A percentile compares a stretch with the other conserved stretches of the same genome.
Evolutionary conservation across 2,888 invertebrate species (phyloP).

Genomic region (Holacanthella duospinosa): DNA sequence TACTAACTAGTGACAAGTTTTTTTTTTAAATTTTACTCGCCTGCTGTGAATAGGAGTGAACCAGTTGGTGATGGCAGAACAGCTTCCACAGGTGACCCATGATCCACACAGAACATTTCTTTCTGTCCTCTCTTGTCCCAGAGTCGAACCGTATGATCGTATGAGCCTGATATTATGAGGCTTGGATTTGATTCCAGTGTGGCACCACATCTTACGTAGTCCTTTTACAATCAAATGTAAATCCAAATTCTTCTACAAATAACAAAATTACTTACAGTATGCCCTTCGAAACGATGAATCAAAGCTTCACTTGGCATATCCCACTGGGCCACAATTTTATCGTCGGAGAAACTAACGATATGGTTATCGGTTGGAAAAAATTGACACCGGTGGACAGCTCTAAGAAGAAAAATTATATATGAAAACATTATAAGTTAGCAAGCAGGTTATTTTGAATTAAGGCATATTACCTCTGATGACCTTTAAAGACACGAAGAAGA

Average conservation of each 20-base stretch:
- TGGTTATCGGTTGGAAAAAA: slow-evolving; percentile 69
- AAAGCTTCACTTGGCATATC: slow-evolving; percentile 75
- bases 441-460: background rate
- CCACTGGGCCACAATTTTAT: slow-evolving; percentile 77
- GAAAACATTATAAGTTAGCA: background rate
- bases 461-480: slow-evolving; percentile 49
- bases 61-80: slow-evolving; percentile 78
- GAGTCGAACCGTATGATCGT: slow-evolving; percentile 76
- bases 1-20: background rate
- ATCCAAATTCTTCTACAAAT: background rate
- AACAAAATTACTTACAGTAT: slow-evolving; percentile 40
- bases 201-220: slow-evolving; percentile 57
- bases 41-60: slow-evolving; percentile 80
- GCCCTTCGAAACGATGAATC: slow-evolving; percentile 48
- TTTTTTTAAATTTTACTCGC: slow-evolving; percentile 39
- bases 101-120: slow-evolving; percentile 63
- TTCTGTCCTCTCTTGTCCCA: slow-evolving; percentile 68
- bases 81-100: slow-evolving; percentile 82
- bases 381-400: slow-evolving; percentile 64
- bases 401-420: slow-evolving; percentile 37
- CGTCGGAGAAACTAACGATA: slow-evolving; percentile 81
- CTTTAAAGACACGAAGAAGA: slow-evolving; percentile 71
- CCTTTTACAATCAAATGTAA: slow-evolving; percentile 41
- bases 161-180: slow-evolving; percentile 71
- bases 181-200: slow-evolving; percentile 47